Evolutionary conservation across 2,888 invertebrate genomes (phyloP).

Genomic region (Dinocampus coccinellae): DNA sequence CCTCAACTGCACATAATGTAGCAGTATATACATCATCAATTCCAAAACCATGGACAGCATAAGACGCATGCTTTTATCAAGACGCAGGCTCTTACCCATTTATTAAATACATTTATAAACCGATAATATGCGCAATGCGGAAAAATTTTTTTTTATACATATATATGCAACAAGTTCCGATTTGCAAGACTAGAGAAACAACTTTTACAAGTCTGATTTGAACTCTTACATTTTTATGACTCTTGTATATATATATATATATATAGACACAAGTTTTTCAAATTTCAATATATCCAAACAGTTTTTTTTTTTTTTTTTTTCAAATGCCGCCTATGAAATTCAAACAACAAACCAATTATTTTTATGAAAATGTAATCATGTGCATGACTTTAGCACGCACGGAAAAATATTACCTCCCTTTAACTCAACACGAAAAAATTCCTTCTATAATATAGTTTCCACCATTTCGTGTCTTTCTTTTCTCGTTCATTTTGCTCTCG

Average conservation of each 20-base stretch:
- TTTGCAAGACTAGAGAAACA: slow-evolving; percentile 12
- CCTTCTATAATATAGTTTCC: background rate
- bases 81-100: no score
- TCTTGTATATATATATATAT: background rate
- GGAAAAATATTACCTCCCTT: background rate
- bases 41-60: no score
- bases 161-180: slow-evolving; percentile 9
- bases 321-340: no score
- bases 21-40: no score
- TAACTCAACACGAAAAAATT: background rate
- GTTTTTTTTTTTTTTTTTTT: no score
- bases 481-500: background rate
- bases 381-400: background rate
- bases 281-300: no score
- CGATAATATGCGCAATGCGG: background rate
- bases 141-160: background rate
- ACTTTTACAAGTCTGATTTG: background rate
- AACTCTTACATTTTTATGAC: background rate
- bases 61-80: no score
- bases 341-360: no score
- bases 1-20: no score
- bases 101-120: no score
- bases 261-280: background rate
- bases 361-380: background rate
- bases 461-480: background rate